phyloP scores from a whole-genome alignment of 2,888 invertebrate species.

The Eristalis tenax region DNA sequence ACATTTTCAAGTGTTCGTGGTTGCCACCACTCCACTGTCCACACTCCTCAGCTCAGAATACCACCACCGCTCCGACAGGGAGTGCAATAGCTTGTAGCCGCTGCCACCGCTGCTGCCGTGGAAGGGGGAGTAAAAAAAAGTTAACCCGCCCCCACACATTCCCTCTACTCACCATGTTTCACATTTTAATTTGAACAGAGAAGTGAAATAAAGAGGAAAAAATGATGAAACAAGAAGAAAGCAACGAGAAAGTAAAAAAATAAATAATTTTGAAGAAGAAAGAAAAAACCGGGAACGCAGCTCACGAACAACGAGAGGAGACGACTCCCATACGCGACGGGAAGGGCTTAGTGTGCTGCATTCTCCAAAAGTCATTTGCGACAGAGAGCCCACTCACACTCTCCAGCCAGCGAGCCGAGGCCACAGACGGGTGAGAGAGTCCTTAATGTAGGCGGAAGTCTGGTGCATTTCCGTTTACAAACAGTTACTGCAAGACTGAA shows the following conservation, averaged over 20 bases:
- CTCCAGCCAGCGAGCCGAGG: neutral
- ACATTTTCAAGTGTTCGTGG: constrained; percentile 70
- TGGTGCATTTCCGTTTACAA: constrained; percentile 72
- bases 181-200: constrained; percentile 69
- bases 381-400: constrained; percentile 40
- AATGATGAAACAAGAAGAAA: constrained; percentile 29
- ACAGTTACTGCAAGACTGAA: constrained; percentile 69
- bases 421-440: constrained; percentile 42
- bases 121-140: constrained; percentile 17
- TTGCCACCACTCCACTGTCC: constrained; percentile 39
- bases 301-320: constrained; percentile 14
- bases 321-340: constrained; percentile 43
- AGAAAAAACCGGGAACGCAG: neutral
- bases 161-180: constrained; percentile 55
- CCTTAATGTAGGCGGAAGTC: constrained; percentile 72
- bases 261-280: constrained; percentile 13
- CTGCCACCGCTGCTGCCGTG: neutral
- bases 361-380: constrained; percentile 70
- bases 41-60: neutral
- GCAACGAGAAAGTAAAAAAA: constrained; percentile 9
- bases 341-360: constrained; percentile 18
- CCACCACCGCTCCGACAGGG: neutral
- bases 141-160: constrained; percentile 40
- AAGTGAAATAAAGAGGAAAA: constrained; percentile 66
- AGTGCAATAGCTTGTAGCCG: constrained; percentile 57